Evolutionary conservation across 2,113 vertebrate genomes (phyloP), one percentile per base, ranked within the genome.

Genomic region (Macquaria australasica): DNA sequence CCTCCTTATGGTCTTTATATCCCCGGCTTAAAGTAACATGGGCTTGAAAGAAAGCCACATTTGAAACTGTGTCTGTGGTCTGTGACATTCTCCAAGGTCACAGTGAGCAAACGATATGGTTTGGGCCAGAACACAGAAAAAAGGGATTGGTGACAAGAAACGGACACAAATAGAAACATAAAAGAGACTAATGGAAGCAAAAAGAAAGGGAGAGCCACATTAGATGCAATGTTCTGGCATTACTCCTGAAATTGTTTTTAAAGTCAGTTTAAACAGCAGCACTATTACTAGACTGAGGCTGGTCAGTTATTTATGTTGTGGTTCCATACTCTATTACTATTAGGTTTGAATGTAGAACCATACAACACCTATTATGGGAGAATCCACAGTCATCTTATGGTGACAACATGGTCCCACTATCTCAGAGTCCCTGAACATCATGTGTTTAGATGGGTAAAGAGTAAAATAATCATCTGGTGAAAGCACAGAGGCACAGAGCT

Each of bases 11-110:
- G 51, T 82, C 25, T 53, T 70, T 69, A 70, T 21, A 51, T 58
- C 16, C 5, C 12, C 1, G 37, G 73, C n/a, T 77, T 51, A 58
- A 70, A 73, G 43, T 53, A 55, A 67, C 15, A 48, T 8, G 28
- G 53, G 43, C 43, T 58, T 39, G 23, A 58, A 23, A 60, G 62
- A 79, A 72, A 66, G 5, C 28, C 74, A 73, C 64, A 59, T 80
- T 64, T 63, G 64, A 67, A 84, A 63, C 73, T 16, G 48, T 37
- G 48, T 69, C 12, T 85, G n/a, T 64, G 76, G 48, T 69, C 12
- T 85, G n/a, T 64, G 76, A 85, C 76, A 73, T 85, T 68, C 3
- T 64, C 68, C 85, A 90, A 84, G 85, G 88, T 87, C 81, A 81
- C 63, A 12, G 25, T 20, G 34, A 79, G 58, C 50, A 83, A 21